Base-by-base conservation (phyloP, 2,888 invertebrate species). In the Pimpla rufipes region DNA sequence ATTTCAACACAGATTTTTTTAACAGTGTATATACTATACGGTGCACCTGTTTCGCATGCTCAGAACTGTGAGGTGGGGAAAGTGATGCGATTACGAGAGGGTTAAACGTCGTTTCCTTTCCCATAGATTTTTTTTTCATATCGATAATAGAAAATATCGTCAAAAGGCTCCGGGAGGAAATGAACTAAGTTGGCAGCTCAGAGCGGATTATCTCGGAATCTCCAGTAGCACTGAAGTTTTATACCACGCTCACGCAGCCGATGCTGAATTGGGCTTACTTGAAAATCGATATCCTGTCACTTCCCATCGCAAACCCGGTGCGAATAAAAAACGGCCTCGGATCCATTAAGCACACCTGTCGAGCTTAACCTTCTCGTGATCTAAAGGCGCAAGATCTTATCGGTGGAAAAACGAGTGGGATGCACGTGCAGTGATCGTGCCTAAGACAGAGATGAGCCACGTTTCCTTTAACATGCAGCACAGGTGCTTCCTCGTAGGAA, bases 101-200 rank as follows among this genome's bases (percentile, higher is more conserved):
- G n/a, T n/a, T n/a, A n/a, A n/a, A n/a, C n/a, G n/a, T n/a, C n/a
- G n/a, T n/a, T n/a, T n/a, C n/a, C n/a, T n/a, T n/a, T n/a, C n/a
- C n/a, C n/a, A n/a, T n/a, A n/a, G n/a, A n/a, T n/a, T n/a, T n/a
- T n/a, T n/a, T n/a, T n/a, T n/a, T n/a, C n/a, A n/a, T n/a, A n/a
- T n/a, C n/a, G n/a, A n/a, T n/a, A n/a, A n/a, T n/a, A n/a, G n/a
- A n/a, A n/a, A n/a, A n/a, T n/a, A n/a, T n/a, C n/a, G n/a, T n/a
- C n/a, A n/a, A n/a, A n/a, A n/a, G n/a, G n/a, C n/a, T n/a, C n/a
- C n/a, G n/a, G n/a, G 77, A 57, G 75, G 79, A 62, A 83, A 83
- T 76, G 83, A 80, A 83, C 74, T 74, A 83, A 83, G 83, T 83
- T 83, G 71, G 67, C 59, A 73, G 75, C 67, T 79, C 73, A 73